Percentiles rank a stretch among this genome's conserved stretches.
Conservation (phyloP, 2,797 vertebrate genomes). For the Myotis myotis region DNA sequence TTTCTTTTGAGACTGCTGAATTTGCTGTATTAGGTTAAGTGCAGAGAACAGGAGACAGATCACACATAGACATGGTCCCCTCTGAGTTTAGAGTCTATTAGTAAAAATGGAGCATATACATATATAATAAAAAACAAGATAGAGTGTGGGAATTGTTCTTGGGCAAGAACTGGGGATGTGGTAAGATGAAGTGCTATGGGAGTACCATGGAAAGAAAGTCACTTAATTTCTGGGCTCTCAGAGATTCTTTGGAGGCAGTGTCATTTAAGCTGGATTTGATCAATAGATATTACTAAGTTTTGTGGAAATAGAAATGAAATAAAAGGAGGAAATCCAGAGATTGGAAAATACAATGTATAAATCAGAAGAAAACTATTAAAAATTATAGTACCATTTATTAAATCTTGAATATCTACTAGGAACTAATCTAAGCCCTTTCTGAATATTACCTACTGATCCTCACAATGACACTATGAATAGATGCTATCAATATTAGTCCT, state of each 20-base stretch:
- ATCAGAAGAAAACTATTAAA: neutral
- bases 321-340: neutral
- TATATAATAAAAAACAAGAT: neutral
- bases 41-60: neutral
- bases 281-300: neutral
- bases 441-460: neutral
- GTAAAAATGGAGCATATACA: neutral
- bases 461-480: neutral
- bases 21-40: neutral
- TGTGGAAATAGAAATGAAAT: neutral
- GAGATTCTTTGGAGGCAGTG: neutral
- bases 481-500: neutral
- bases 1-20: neutral
- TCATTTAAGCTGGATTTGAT: neutral
- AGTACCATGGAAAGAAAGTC: neutral
- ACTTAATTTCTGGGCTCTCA: neutral
- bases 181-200: neutral
- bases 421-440: neutral
- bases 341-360: neutral
- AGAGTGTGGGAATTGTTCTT: neutral
- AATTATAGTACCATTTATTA: neutral
- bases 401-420: neutral
- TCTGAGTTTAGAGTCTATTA: neutral
- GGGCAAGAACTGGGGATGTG: accelerated
- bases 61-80: neutral